These are phyloP conservation scores for Ctenochaetus hawaiiensis DNA, from an alignment of 2,797 vertebrate species.

Conservation along the genomic window DNA sequence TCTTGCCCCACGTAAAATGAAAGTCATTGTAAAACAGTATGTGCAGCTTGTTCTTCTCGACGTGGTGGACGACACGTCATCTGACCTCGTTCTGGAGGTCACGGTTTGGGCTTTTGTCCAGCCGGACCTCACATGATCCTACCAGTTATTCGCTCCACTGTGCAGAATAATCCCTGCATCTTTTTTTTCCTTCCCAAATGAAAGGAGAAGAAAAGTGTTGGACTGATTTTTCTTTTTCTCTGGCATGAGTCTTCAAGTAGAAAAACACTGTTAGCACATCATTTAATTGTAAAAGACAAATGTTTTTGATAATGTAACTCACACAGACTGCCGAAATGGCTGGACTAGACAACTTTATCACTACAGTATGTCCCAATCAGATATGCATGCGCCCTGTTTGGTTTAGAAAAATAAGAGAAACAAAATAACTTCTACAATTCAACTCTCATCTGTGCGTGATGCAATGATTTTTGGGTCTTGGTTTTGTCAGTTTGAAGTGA, in stretches of 20 bases:
- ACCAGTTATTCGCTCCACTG: neutral
- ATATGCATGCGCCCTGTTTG: neutral
- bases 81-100: neutral
- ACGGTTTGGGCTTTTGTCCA: neutral
- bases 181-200: neutral
- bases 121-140: no score
- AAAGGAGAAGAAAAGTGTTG: neutral
- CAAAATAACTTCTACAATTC: neutral
- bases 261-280: slow-evolving; percentile 21
- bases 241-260: slow-evolving; percentile 15
- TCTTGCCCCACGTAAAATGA: neutral
- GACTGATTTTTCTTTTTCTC: neutral
- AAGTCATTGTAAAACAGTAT: neutral
- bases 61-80: neutral
- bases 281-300: neutral
- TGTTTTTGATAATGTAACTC: neutral
- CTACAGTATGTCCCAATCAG: neutral
- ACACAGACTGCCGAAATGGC: neutral
- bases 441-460: neutral
- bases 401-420: neutral
- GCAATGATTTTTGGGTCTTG: neutral
- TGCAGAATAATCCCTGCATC: neutral
- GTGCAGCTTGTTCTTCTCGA: neutral
- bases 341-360: neutral
- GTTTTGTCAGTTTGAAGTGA: neutral